Conservation (phyloP, 1,140 invertebrate genomes). For the Pemphigus obesinymphae region DNA sequence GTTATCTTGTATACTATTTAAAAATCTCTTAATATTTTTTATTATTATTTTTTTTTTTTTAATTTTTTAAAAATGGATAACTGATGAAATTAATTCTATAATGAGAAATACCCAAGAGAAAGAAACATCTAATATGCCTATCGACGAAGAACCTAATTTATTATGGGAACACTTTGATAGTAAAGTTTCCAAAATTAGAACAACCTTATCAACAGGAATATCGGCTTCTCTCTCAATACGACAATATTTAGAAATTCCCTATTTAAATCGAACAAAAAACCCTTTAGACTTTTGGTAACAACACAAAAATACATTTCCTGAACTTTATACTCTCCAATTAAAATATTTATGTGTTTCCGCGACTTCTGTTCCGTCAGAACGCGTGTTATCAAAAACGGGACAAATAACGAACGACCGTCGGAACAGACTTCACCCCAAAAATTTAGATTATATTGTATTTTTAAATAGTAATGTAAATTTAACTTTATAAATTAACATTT, state of each 20-base stretch:
- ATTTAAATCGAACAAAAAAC: conserved; percentile 39
- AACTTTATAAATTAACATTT: conserved; percentile 9
- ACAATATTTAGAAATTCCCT: conserved; percentile 6
- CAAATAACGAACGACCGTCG: conserved; percentile 28
- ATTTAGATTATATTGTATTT: conserved; percentile 26
- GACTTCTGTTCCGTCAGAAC: conserved; percentile 35
- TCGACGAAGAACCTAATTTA: background rate
- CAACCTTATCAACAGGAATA: background rate
- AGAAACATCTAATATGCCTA: background rate
- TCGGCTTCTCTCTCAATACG: background rate
- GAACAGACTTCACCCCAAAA: conserved; percentile 5
- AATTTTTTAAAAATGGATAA: no score
- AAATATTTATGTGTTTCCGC: conserved; percentile 10
- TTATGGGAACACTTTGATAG: conserved; percentile 19
- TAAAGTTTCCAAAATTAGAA: conserved; percentile 8
- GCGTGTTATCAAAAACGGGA: conserved; percentile 35
- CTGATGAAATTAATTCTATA: conserved; percentile 5
- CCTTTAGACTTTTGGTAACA: conserved; percentile 47
- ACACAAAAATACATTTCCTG: conserved; percentile 48
- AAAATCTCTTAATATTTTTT: no score
- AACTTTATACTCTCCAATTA: conserved; percentile 6
- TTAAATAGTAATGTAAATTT: conserved; percentile 12
- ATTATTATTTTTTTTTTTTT: no score
- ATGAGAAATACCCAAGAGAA: background rate
- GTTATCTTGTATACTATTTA: no score